A percentile compares a stretch with the other conserved stretches of the same genome.
Evolutionary conservation across 35 echinoderm and acorn worm species (phyloP).

Genomic region (Apostichopus californicus): DNA sequence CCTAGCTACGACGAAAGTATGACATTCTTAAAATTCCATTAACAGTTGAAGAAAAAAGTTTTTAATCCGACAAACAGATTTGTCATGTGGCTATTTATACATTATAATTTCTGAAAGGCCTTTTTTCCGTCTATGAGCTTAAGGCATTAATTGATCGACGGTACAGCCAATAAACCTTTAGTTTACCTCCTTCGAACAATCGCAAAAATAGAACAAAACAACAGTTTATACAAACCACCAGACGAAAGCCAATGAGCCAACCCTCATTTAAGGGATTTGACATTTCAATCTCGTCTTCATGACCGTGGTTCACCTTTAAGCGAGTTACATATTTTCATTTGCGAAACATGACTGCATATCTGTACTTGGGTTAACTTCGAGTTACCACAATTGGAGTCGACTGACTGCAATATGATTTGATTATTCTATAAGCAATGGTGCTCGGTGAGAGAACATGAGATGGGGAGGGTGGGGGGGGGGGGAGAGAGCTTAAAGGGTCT

Average conservation of each 20-base stretch:
- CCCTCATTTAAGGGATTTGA: background rate
- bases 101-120: background rate
- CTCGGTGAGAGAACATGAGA: too few species aligned
- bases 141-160: background rate
- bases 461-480: too few species aligned
- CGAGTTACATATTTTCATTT: background rate
- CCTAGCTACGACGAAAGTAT: background rate
- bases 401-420: too few species aligned
- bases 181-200: background rate
- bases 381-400: too few species aligned
- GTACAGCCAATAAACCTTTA: background rate
- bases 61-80: background rate
- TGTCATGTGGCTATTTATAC: background rate
- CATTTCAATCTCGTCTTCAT: background rate
- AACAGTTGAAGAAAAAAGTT: background rate
- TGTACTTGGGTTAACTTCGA: too few species aligned
- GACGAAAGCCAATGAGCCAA: slow-evolving; percentile 3
- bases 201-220: background rate
- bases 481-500: too few species aligned
- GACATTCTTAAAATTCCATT: background rate
- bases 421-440: too few species aligned
- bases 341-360: background rate
- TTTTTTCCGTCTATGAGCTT: background rate
- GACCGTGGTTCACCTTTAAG: slow-evolving; percentile 34
- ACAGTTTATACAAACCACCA: slow-evolving; percentile 25